A percentile compares a stretch with the other conserved stretches of the same genome.
Evolutionary conservation across 2,113 vertebrate species (phyloP).

Genomic region (Petromus typicus): DNA sequence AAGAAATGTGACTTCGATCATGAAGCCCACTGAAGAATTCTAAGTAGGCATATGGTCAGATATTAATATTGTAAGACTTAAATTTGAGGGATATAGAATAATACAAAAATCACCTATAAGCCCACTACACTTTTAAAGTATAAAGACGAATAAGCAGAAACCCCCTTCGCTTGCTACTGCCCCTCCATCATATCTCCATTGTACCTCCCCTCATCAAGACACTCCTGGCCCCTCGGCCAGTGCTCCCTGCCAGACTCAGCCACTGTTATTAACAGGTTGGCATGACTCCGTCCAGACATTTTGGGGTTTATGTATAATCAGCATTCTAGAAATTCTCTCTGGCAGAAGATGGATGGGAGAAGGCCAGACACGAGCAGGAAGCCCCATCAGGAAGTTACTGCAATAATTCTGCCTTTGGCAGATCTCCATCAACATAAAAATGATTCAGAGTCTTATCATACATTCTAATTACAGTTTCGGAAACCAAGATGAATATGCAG

Average conservation of each 20-base stretch:
- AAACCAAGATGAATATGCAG: not conserved
- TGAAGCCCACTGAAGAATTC: not conserved
- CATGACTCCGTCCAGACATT: conserved; percentile 12
- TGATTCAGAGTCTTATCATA: not conserved
- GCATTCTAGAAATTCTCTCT: conserved; percentile 67
- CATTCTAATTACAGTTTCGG: conserved; percentile 10
- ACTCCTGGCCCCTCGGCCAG: not conserved
- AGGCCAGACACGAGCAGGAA: conserved; percentile 56
- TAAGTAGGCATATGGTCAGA: not conserved
- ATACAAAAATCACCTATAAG: not conserved
- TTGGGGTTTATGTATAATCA: conserved; percentile 24
- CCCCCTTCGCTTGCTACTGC: not conserved
- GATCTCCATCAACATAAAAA: conserved; percentile 33
- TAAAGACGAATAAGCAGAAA: not conserved
- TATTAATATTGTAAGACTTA: not conserved
- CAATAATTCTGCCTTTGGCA: conserved; percentile 59
- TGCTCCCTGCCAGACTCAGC: not conserved
- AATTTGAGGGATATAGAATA: not conserved
- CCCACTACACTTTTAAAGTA: not conserved
- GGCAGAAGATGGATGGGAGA: not conserved
- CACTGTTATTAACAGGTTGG: not conserved
- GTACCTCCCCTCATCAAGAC: not conserved
- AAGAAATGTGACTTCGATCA: not conserved
- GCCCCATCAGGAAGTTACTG: not conserved
- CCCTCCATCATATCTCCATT: not conserved